Base-by-base conservation (phyloP, 1,140 invertebrate genomes). In the Bombus turneri region DNA sequence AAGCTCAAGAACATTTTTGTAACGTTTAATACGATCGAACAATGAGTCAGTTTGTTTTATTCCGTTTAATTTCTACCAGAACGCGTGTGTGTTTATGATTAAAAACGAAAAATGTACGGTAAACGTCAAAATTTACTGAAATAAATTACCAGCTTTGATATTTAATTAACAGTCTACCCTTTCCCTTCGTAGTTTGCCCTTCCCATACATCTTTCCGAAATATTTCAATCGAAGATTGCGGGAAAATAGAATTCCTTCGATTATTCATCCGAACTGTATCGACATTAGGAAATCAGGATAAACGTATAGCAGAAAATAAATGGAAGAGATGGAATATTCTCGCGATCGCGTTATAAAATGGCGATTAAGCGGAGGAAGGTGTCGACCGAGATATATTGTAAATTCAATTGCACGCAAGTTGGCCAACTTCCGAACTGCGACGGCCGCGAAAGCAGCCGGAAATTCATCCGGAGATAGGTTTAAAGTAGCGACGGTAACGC, bases 401-500 rank as follows among this genome's bases (percentile, higher is more conserved):
- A 71, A 84, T 79, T 84, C 82, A 53, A 84, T 84, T 72, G n/a
- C 76, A 43, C 64, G 82, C 76, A 71, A 84, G 75, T 79, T 71
- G 82, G 39, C 82, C 41, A 59, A 79, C 82, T 79, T 84, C 66
- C 75, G 47, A 47, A 10, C 47, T 18, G 53, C 66, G 53, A 71
- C 43, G 82, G n/a, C 41, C 53, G 66, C 64, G 66, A 84, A 84
- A 84, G 82, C 76, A 59, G 53, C 53, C 66, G 82, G 82, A 84
- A 62, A 84, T 84, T 84, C 76, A 59, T 71, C 82, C 82, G 82
- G 82, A 79, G 82, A 84, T 79, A 84, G 76, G 75, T 71, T 84
- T 84, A 84, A 57, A 79, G 64, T 69, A 68, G 82, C 53, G 82
- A 79, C 82, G 68, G 82, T 84, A 79, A 79, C 82, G 13, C 75